Base-by-base conservation (phyloP, 2,888 invertebrate species). In the Falcaria lacertinaria region DNA sequence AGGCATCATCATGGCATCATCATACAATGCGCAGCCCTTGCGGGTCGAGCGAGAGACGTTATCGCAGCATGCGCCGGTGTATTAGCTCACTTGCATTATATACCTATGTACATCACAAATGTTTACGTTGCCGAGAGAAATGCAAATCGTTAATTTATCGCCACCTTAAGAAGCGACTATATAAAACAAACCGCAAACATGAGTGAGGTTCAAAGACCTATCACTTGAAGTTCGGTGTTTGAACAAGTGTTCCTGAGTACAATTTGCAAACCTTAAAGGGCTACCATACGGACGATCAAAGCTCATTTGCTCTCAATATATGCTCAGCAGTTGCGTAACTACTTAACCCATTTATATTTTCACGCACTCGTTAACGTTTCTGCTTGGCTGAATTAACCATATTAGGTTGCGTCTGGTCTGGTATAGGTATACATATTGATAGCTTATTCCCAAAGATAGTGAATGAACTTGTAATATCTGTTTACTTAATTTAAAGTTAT, bases 111-210 rank as follows among this genome's bases (percentile, higher is more conserved):
- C 70, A 80, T 77, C 75, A 77, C 58, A 56, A 64, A 53, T 78
- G 79, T 83, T 85, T 84, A 82, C 79, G 63, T 74, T 76, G 60
- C 61, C 69, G 56, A 71, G 72, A 70, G 78, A 80, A 77, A 84
- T 84, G 85, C 81, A 81, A 85, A 87, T 87, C 81, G 82, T 80
- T 85, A 85, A 85, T 87, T 84, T 83, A 86, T 86, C 81, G 74
- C 83, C 82, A 80, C 80, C 79, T 82, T 78, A 74, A 80, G 79
- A 69, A 76, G 79, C 72, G 70, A 79, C 79, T 79, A 81, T 85
- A 82, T 87, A 80, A 84, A 82, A 77, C 77, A 74, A 77, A 83
- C 80, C 75, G 80, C 86, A 86, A 85, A 85, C 81, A 86, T 59
- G 61, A 63, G 50, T 48, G 64, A 61, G 71, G 88, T 83, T 88